Percentiles rank a stretch among this genome's conserved stretches.
These are phyloP conservation scores for Gambusia holbrooki DNA, from an alignment of 2,113 vertebrate genomes.

Conservation along the genomic window DNA sequence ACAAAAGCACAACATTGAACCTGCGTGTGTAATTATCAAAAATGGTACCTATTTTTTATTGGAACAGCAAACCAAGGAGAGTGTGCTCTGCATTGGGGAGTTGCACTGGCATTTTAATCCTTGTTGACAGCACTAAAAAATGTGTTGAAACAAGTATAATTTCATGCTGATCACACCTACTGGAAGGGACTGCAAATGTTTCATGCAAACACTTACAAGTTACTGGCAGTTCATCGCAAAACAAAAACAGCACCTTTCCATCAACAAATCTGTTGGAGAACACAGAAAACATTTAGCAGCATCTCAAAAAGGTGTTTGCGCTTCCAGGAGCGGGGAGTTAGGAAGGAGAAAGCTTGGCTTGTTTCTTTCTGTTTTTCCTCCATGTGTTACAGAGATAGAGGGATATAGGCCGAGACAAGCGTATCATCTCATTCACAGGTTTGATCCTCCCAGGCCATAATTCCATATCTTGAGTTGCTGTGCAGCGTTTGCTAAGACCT, in stretches of 20 bases:
- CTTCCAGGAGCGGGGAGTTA: constrained; percentile 49
- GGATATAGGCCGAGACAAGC: constrained; percentile 62
- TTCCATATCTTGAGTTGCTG: constrained; percentile 67
- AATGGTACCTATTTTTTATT: neutral
- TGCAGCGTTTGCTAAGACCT: constrained; percentile 61
- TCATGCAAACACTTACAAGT: constrained; percentile 1
- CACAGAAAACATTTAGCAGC: constrained; percentile 53
- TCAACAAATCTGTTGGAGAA: constrained; percentile 21
- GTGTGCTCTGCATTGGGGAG: neutral
- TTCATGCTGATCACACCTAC: constrained; percentile 7
- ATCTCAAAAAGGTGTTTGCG: constrained; percentile 57
- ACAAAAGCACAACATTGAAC: neutral
- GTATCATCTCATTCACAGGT: constrained; percentile 73
- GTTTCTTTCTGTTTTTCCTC: constrained; percentile 44
- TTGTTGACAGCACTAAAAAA: neutral
- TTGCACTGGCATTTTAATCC: neutral
- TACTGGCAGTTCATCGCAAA: constrained; percentile 10
- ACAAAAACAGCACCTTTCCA: constrained; percentile 14
- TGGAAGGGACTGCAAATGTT: neutral
- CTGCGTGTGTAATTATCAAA: neutral
- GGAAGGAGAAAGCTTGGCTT: constrained; percentile 20
- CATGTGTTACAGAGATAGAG: constrained; percentile 61
- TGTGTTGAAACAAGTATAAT: neutral
- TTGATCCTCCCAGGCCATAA: constrained; percentile 67
- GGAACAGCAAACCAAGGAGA: neutral